Base-by-base conservation (phyloP, 2,797 vertebrate genomes). In the Carduelis carduelis region DNA sequence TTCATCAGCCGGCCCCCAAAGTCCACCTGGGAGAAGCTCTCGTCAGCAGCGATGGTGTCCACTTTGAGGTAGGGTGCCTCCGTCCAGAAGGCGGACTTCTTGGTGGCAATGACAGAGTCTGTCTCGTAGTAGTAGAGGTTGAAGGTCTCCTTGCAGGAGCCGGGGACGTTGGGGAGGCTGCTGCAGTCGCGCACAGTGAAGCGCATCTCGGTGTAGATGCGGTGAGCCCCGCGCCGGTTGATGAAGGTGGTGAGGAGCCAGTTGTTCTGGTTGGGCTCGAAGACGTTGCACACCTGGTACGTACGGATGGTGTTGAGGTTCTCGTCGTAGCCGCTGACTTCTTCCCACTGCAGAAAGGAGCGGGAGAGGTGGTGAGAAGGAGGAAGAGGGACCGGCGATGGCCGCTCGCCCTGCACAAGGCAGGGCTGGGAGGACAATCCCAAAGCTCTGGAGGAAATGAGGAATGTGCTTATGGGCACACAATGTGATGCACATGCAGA, bases 281-380 rank as follows among this genome's bases (percentile, higher is more conserved):
- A 99, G 96, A 99, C 99, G 1, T 99, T 99, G 97, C 99, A 99
- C 97, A 99, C 99, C 98, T 99, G 99, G 98, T 99, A 99, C 3
- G 99, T 99, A 90, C 99, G 98, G 97, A 99, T 99, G 97, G 99
- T 99, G 98, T 99, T 99, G 94, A 99, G 99, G 98, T 99, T 99
- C 97, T 99, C 99, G 77, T 99, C 99, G 12, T 99, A 99, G 97
- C 99, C 99, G 14, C 99, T 99, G 94, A 99, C 99, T 97, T 99
- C 99, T 97, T 99, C 99, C 99, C 99, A 99, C 99, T 99, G 96
- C 7, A 50, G 71, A 52, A 81, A 88, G 49, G 90, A 92, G 56
- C 27, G 74, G 61, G 59, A 81, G 32, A 75, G 53, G 35, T 0
- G 14, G 3, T 94, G 69, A 94, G 76, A n/a, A 20, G 23, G 30